Base-by-base conservation (phyloP, 2,113 vertebrate genomes). In the Dermatemys mawii region DNA sequence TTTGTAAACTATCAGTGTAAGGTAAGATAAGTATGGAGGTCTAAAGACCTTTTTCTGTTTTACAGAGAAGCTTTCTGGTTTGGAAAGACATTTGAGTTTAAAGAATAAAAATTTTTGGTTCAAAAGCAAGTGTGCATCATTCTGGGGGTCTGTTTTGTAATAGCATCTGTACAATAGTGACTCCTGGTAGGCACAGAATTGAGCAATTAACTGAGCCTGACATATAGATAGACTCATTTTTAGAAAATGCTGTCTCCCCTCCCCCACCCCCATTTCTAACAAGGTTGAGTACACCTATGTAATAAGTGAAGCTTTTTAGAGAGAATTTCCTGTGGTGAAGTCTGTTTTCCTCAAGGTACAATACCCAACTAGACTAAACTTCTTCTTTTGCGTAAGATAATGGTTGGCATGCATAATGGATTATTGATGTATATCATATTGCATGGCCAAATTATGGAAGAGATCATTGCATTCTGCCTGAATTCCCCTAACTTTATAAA, bases 391-490 rank as follows among this genome's bases (percentile, higher is more conserved):
- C 3, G 2, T 2, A 14, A 50, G 8, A 29, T 55, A 46, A 11
- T 49, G 48, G 53, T 8, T 49, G 26, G 16, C 63, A 0, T 35
- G 2, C 29, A 8, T 78, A 80, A 32, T 51, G 53, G 87, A 27
- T 32, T 67, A 24, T 57, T 86, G 57, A 32, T 51, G 19, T 48
- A 22, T 21, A 13, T 87, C 89, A 46, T 5, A 1, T 73, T 83
- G 41, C 81, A 90, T 89, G 84, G 70, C 26, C 8, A 55, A 49
- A 50, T 29, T 29, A 87, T 93, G 44, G 35, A 78, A 73, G 38
- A 60, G 3, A 1, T 1, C 0, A 0, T 79, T 94, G 73, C 16
- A 81, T 83, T 1, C 5, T 8, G 27, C 82, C 0, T 0, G 50
- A n/a, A 51, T 54, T 78, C 54, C 7, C 57, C 57, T 26, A 75